phyloP scores from a whole-genome alignment of 2,113 vertebrate species.

The Channa maculata region DNA sequence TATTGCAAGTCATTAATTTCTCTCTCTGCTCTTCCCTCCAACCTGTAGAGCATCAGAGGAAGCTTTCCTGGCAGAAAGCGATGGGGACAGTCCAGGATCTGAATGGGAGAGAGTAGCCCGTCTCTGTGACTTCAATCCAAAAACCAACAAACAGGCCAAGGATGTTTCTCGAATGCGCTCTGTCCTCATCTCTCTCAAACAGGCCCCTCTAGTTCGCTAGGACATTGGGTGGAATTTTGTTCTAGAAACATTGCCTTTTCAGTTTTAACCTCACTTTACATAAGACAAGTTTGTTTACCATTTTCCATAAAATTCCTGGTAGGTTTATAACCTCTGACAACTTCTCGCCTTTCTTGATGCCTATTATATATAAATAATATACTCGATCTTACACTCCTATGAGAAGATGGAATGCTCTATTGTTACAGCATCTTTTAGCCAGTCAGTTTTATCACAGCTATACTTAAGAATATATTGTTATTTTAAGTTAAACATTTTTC shows the following conservation, averaged over 20 bases:
- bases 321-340: slow-evolving; percentile 58
- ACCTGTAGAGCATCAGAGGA: slow-evolving; percentile 91
- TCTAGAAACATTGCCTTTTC: slow-evolving; percentile 66
- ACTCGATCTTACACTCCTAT: slow-evolving; percentile 36
- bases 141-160: slow-evolving; percentile 99
- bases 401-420: slow-evolving; percentile 43
- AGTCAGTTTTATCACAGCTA: slow-evolving; percentile 45
- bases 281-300: slow-evolving; percentile 50
- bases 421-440: slow-evolving; percentile 43
- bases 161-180: slow-evolving; percentile 98
- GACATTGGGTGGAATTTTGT: slow-evolving; percentile 9
- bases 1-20: not conserved
- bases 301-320: slow-evolving; percentile 45
- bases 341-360: slow-evolving; percentile 43
- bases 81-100: slow-evolving; percentile 90
- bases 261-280: slow-evolving; percentile 58
- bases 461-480: slow-evolving; percentile 68
- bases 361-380: slow-evolving; percentile 37
- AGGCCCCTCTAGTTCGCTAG: slow-evolving; percentile 93
- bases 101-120: slow-evolving; percentile 98
- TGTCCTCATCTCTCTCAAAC: slow-evolving; percentile 98
- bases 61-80: slow-evolving; percentile 92
- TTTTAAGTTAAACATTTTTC: slow-evolving; percentile 50
- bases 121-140: slow-evolving; percentile 99
- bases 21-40: not conserved